Percentiles rank a stretch among this genome's conserved stretches.
phyloP scores from a whole-genome alignment of 1,140 invertebrate genomes.

The Aricia agestis region DNA sequence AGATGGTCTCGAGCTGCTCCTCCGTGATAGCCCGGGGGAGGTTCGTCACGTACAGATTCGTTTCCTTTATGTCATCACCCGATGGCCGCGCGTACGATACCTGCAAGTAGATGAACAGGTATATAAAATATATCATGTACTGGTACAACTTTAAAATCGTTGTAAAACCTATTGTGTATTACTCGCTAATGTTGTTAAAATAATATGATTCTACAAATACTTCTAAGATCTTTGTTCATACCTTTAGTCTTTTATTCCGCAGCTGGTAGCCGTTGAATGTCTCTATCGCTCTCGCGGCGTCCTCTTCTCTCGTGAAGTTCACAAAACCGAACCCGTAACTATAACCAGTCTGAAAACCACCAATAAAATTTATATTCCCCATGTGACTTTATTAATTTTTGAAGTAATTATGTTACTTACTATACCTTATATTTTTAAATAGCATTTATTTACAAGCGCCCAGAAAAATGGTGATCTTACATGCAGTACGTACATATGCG shows the following conservation, averaged over 20 bases:
- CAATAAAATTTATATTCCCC: too few relatives aligned
- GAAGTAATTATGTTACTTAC: too few relatives aligned
- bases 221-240: constrained; percentile 28
- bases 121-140: too few relatives aligned
- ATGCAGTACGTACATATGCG: too few relatives aligned
- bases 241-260: constrained; percentile 90
- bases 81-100: constrained; percentile 94
- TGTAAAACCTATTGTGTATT: too few relatives aligned
- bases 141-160: too few relatives aligned
- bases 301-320: constrained; percentile 90
- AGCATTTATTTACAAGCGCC: too few relatives aligned
- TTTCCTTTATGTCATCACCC: constrained; percentile 95
- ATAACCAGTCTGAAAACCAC: constrained; percentile 87
- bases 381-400: too few relatives aligned
- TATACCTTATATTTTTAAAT: too few relatives aligned
- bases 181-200: too few relatives aligned
- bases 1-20: constrained; percentile 88
- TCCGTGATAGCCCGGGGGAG: constrained; percentile 91
- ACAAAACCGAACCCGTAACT: constrained; percentile 98
- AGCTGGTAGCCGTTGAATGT: constrained; percentile 92
- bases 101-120: constrained; percentile 61
- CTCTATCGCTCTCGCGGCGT: constrained; percentile 90
- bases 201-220: too few relatives aligned
- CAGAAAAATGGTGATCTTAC: too few relatives aligned
- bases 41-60: constrained; percentile 96